Evolutionary conservation across 30 jellyfish, hydroid and myxozoan species (phyloP).

Genomic region (Haliclystus octoradiatus): DNA sequence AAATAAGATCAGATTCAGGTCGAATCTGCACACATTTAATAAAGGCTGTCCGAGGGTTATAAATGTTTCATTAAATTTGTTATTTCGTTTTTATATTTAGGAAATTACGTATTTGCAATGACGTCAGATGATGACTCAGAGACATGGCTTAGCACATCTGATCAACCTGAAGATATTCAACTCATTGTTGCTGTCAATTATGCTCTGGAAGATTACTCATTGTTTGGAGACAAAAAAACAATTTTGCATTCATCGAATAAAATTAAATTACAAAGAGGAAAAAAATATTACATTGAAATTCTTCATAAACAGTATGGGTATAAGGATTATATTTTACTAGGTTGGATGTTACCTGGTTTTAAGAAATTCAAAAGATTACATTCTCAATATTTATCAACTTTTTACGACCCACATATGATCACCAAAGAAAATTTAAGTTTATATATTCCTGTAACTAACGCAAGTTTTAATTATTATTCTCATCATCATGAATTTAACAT

Average conservation of each 20-base stretch:
- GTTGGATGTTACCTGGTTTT: slow-evolving; percentile 85
- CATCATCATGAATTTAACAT: slow-evolving; percentile 34
- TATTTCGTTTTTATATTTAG: slow-evolving; percentile 13
- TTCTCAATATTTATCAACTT: slow-evolving; percentile 47
- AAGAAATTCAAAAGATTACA: slow-evolving; percentile 23
- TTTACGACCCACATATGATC: slow-evolving; percentile 35
- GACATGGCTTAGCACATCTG: slow-evolving; percentile 76
- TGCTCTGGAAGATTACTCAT: slow-evolving; percentile 24
- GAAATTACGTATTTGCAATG: slow-evolving; percentile 56
- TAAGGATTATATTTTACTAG: slow-evolving; percentile 58
- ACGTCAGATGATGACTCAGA: slow-evolving; percentile 89
- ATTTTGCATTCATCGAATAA: slow-evolving; percentile 43
- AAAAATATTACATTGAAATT: slow-evolving; percentile 58
- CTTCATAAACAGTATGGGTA: slow-evolving; percentile 69
- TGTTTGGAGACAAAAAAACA: slow-evolving; percentile 38
- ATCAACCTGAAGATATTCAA: slow-evolving; percentile 18
- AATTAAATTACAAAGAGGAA: slow-evolving; percentile 14
- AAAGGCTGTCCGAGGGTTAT: too few species aligned
- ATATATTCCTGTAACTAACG: slow-evolving; percentile 67
- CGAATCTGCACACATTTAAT: too few species aligned
- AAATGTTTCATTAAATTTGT: not conserved
- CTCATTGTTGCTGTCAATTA: slow-evolving; percentile 52
- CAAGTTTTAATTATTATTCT: slow-evolving; percentile 56
- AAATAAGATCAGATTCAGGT: too few species aligned
- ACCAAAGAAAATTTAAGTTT: slow-evolving; percentile 43